Evolutionary conservation across 2,888 invertebrate genomes (phyloP).

Genomic region (Plagodis pulveraria): DNA sequence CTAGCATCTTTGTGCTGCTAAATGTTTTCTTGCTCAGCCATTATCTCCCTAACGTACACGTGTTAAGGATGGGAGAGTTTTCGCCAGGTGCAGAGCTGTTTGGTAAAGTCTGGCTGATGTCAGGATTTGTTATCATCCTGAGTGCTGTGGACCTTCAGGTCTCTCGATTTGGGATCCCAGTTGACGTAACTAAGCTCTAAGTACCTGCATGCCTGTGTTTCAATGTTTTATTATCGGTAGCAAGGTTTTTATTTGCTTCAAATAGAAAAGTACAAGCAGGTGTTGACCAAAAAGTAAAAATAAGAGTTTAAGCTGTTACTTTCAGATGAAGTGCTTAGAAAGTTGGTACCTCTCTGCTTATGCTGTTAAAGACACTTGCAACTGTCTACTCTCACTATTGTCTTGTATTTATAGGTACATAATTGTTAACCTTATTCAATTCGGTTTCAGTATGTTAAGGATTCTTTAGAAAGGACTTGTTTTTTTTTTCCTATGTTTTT

Average conservation of each 20-base stretch:
- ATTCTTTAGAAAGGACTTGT: too few relatives aligned
- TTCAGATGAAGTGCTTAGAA: neutral
- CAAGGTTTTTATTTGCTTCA: too few relatives aligned
- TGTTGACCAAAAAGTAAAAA: too few relatives aligned
- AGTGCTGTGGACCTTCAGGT: constrained; percentile 42
- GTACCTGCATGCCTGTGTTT: constrained; percentile 10
- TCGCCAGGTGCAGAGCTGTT: neutral
- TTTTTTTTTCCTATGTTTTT: too few relatives aligned
- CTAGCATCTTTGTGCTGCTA: constrained; percentile 7
- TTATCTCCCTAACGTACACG: neutral
- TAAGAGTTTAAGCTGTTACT: too few relatives aligned
- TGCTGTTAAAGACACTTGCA: too few relatives aligned
- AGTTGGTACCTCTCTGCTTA: neutral
- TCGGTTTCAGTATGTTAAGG: too few relatives aligned
- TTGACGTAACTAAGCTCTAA: constrained; percentile 14
- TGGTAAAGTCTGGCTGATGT: constrained; percentile 38
- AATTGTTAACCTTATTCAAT: too few relatives aligned
- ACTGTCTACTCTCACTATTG: too few relatives aligned
- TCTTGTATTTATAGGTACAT: too few relatives aligned
- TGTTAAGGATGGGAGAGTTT: neutral
- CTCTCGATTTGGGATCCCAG: constrained; percentile 19
- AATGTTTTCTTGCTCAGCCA: neutral
- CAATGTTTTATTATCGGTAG: too few relatives aligned
- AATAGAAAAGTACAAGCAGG: too few relatives aligned
- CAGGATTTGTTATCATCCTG: constrained; percentile 50